phyloP scores from a whole-genome alignment of 1,140 invertebrate genomes.

The Melitaea cinxia region DNA sequence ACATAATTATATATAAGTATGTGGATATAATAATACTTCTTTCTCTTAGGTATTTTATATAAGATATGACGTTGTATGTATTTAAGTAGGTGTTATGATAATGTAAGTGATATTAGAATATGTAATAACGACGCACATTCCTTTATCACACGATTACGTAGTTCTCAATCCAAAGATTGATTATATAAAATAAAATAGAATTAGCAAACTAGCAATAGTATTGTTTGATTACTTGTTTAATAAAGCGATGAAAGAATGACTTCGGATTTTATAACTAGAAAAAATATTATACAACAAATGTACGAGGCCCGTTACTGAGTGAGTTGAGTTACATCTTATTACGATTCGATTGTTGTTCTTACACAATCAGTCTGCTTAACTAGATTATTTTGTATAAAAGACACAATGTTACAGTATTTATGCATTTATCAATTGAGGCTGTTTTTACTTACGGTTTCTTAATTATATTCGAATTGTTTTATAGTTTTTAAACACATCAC shows the following conservation, averaged over 20 bases:
- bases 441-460: slow-evolving; percentile 56
- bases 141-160: slow-evolving; percentile 36
- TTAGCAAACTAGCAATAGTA: slow-evolving; percentile 42
- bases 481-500: slow-evolving; percentile 65
- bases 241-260: slow-evolving; percentile 23
- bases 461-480: slow-evolving; percentile 71
- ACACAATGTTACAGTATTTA: slow-evolving; percentile 69
- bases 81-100: slow-evolving; percentile 30
- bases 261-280: not conserved
- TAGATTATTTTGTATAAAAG: slow-evolving; percentile 29
- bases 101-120: slow-evolving; percentile 37
- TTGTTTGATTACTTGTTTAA: slow-evolving; percentile 30
- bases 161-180: slow-evolving; percentile 75
- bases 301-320: no score
- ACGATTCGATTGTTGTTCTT: slow-evolving; percentile 10
- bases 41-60: slow-evolving; percentile 24
- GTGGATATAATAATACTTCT: slow-evolving; percentile 12
- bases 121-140: slow-evolving; percentile 66
- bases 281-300: not conserved
- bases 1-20: slow-evolving; percentile 47
- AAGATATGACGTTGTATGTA: slow-evolving; percentile 37
- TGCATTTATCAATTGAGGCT: slow-evolving; percentile 75
- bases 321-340: not conserved
- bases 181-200: slow-evolving; percentile 46
- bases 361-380: slow-evolving; percentile 18